Conservation (phyloP, 2,113 vertebrate genomes). For the Australoheros scitulus region DNA sequence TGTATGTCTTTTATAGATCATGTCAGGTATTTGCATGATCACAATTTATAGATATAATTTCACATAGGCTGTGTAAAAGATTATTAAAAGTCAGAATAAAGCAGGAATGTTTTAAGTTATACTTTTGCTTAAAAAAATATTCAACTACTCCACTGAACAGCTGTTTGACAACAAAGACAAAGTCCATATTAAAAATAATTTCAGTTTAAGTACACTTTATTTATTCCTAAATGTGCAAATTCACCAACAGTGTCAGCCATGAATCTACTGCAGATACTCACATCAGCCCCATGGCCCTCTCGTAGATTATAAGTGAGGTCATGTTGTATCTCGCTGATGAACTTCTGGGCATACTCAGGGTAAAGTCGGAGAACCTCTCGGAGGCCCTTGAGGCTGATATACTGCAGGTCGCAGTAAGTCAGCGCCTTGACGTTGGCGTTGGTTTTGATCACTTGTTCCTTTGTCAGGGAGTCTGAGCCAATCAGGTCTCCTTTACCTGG, state of each 20-base stretch:
- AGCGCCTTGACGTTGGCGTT: constrained; percentile 86
- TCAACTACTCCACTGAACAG: too few relatives aligned
- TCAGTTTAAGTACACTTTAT: not conserved
- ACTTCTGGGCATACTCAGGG: constrained; percentile 85
- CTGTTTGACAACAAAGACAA: not conserved
- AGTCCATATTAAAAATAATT: not conserved
- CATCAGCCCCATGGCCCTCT: constrained; percentile 80
- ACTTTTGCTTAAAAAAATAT: too few relatives aligned
- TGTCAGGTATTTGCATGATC: not conserved
- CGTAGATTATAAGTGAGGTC: constrained; percentile 87
- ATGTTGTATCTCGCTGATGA: constrained; percentile 85
- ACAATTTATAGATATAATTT: too few relatives aligned
- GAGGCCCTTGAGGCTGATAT: constrained; percentile 85
- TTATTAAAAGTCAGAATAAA: too few relatives aligned
- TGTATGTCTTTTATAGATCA: not conserved
- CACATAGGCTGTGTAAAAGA: too few relatives aligned
- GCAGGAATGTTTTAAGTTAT: too few relatives aligned
- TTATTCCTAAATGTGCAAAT: not conserved
- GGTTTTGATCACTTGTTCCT: constrained; percentile 86
- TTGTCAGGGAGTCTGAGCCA: constrained; percentile 83
- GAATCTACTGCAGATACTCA: constrained; percentile 61
- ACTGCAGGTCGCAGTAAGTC: constrained; percentile 88
- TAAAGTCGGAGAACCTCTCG: constrained; percentile 84
- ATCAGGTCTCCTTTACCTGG: constrained; percentile 85
- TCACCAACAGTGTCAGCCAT: not conserved